phyloP scores from a whole-genome alignment of 1,140 invertebrate species.

The Solenopsis invicta region DNA sequence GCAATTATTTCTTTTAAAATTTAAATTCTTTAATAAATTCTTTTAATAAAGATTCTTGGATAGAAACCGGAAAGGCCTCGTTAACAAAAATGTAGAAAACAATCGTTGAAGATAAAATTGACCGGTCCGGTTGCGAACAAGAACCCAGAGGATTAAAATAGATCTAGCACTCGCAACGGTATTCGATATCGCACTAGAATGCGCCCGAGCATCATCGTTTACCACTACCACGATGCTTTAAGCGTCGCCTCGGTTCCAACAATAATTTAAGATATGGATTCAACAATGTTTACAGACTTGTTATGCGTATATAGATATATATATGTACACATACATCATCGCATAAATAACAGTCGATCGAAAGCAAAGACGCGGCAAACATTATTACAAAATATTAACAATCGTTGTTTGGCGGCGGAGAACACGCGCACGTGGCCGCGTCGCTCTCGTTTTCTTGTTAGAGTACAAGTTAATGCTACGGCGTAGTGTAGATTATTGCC shows the following conservation, averaged over 20 bases:
- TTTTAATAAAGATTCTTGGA: neutral
- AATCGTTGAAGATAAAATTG: slow-evolving; percentile 16
- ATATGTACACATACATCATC: slow-evolving; percentile 47
- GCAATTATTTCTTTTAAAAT: neutral
- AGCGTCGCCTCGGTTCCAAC: slow-evolving; percentile 31
- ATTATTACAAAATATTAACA: slow-evolving; percentile 58
- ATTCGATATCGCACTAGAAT: slow-evolving; percentile 7
- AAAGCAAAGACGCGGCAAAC: slow-evolving; percentile 43
- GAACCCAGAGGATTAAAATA: slow-evolving; percentile 48
- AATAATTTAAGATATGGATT: slow-evolving; percentile 53
- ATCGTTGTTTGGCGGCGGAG: slow-evolving; percentile 40
- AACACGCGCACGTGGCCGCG: neutral
- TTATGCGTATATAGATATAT: slow-evolving; percentile 21
- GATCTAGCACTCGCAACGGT: slow-evolving; percentile 28
- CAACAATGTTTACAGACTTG: slow-evolving; percentile 61
- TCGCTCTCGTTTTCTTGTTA: slow-evolving; percentile 6
- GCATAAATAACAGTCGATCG: slow-evolving; percentile 46
- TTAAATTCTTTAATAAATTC: neutral
- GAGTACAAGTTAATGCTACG: slow-evolving; percentile 44
- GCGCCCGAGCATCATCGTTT: neutral
- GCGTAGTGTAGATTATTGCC: slow-evolving; percentile 56
- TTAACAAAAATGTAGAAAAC: neutral
- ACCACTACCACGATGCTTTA: slow-evolving; percentile 26
- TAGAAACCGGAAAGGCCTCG: neutral
- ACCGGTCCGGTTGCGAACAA: slow-evolving; percentile 21